Percentiles rank a stretch among this genome's conserved stretches.
These are phyloP conservation scores for Microtus ochrogaster DNA, from an alignment of 2,113 vertebrate genomes.

Conservation along the genomic window DNA sequence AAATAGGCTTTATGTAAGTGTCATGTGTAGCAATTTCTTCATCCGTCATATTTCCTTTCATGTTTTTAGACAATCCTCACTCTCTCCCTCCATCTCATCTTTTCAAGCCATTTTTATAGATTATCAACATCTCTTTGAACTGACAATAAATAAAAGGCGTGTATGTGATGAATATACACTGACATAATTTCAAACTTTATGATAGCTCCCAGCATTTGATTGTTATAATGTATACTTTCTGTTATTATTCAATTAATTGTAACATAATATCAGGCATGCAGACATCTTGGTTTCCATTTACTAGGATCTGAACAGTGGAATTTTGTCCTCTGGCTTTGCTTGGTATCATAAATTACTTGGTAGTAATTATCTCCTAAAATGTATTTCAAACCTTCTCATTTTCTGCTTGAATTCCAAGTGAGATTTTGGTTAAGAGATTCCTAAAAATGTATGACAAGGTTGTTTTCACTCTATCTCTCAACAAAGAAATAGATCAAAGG, in stretches of 20 bases:
- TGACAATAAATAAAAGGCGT: slow-evolving; percentile 80
- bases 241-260: slow-evolving; percentile 84
- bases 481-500: not conserved
- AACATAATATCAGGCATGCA: slow-evolving; percentile 65
- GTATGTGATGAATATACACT: slow-evolving; percentile 74
- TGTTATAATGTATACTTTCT: slow-evolving; percentile 80
- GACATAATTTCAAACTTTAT: slow-evolving; percentile 80
- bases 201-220: slow-evolving; percentile 81
- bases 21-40: not conserved
- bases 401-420: slow-evolving; percentile 81
- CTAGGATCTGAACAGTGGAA: slow-evolving; percentile 77
- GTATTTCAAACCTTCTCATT: slow-evolving; percentile 78
- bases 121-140: slow-evolving; percentile 75
- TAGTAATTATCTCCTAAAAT: slow-evolving; percentile 85
- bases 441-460: slow-evolving; percentile 46
- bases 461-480: slow-evolving; percentile 42
- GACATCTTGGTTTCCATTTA: slow-evolving; percentile 85
- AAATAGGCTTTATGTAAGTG: not conserved
- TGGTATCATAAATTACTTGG: slow-evolving; percentile 85
- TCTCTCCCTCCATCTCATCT: not conserved
- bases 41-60: not conserved
- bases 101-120: slow-evolving; percentile 6
- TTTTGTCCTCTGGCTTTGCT: slow-evolving; percentile 76
- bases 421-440: slow-evolving; percentile 45
- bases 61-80: not conserved